These are phyloP conservation scores for Seira sanloemensis DNA, from an alignment of 2,888 invertebrate species.

Conservation along the genomic window DNA sequence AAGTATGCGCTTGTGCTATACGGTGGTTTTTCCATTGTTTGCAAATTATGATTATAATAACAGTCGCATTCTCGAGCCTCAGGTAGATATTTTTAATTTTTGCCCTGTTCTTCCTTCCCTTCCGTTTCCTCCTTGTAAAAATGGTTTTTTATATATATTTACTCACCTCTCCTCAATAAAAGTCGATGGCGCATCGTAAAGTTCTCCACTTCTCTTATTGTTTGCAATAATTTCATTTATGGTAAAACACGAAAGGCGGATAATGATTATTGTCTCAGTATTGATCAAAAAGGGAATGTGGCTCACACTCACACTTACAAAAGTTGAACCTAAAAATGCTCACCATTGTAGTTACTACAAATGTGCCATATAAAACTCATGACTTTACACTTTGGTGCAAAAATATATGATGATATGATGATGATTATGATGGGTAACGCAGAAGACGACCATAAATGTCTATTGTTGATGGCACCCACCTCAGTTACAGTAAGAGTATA, in stretches of 20 bases:
- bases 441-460: background rate
- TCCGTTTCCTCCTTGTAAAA: slow-evolving; percentile 6
- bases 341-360: background rate
- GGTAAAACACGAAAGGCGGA: background rate
- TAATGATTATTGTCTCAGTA: slow-evolving; percentile 1
- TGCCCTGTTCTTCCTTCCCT: slow-evolving; percentile 32
- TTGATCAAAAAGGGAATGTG: background rate
- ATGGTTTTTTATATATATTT: background rate
- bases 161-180: background rate
- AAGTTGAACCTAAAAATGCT: too few relatives aligned
- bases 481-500: background rate
- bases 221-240: slow-evolving; percentile 7
- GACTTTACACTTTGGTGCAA: background rate
- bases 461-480: background rate
- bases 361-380: background rate
- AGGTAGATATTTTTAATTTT: background rate
- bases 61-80: background rate
- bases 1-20: background rate
- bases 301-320: too few relatives aligned
- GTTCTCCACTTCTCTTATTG: slow-evolving; percentile 2
- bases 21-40: slow-evolving; percentile 8
- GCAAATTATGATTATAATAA: slow-evolving; percentile 17
- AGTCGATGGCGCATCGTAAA: background rate
- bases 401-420: background rate
- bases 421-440: too few relatives aligned